Percentiles rank a stretch among this genome's conserved stretches.
Conservation (phyloP, 2,113 vertebrate species). For the Paradisaea rubra region DNA sequence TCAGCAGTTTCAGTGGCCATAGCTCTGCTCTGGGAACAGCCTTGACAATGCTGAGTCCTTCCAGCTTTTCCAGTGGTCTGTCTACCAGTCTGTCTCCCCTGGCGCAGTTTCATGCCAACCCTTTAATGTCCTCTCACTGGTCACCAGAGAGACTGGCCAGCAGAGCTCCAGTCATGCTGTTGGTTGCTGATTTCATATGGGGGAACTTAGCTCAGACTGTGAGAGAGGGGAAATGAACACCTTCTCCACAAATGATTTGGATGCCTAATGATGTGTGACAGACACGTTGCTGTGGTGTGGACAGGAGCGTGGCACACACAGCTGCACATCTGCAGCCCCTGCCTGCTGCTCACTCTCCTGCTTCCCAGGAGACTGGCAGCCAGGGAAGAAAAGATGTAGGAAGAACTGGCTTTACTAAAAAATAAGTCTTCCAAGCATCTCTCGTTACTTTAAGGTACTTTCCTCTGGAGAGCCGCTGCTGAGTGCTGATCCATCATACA, state of each 20-base stretch:
- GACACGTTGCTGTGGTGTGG: rapidly evolving
- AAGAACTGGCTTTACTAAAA: neutral
- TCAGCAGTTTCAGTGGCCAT: neutral
- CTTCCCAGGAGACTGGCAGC: neutral
- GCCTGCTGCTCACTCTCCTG: neutral
- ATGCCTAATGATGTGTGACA: neutral
- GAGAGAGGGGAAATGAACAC: neutral
- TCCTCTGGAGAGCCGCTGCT: neutral
- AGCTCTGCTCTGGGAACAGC: neutral
- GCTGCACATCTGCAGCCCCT: neutral
- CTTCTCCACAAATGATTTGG: rapidly evolving
- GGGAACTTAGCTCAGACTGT: neutral
- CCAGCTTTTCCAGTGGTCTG: neutral
- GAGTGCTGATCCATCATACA: rapidly evolving
- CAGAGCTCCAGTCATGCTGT: neutral
- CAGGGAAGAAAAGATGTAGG: neutral
- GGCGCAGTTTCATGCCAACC: neutral
- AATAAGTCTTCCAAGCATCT: neutral
- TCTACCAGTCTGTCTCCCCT: neutral
- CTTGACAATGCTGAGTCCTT: neutral
- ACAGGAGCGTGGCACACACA: rapidly evolving
- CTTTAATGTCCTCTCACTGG: neutral
- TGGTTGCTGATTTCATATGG: neutral
- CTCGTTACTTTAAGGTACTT: neutral
- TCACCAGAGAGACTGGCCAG: neutral